Evolutionary conservation across 2,888 invertebrate genomes (phyloP).

Genomic region (Tridacna crocea): DNA sequence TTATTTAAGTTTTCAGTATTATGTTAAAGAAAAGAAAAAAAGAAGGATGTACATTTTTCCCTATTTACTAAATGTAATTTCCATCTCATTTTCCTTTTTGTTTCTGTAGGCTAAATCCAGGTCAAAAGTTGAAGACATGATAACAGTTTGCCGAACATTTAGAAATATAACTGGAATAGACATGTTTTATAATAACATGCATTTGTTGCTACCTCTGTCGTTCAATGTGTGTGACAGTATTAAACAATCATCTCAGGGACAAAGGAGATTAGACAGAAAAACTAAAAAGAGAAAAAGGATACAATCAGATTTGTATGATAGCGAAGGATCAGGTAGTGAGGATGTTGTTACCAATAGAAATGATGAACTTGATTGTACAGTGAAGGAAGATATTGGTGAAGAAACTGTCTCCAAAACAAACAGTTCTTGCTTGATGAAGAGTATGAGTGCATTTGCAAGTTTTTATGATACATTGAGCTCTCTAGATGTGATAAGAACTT

Average conservation of each 20-base stretch:
- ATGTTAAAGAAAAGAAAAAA: no score
- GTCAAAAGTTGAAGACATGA: not conserved
- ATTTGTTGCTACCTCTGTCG: conserved; percentile 64
- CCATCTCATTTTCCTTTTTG: not conserved
- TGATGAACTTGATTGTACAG: not conserved
- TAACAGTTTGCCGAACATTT: conserved; percentile 5
- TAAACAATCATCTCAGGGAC: conserved; percentile 2
- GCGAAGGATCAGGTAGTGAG: conserved; percentile 73
- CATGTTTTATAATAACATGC: conserved; percentile 62
- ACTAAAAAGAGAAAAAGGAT: conserved; percentile 66
- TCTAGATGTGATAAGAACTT: conserved; percentile 56
- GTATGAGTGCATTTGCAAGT: conserved; percentile 59
- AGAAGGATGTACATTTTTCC: no score
- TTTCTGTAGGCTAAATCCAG: not conserved
- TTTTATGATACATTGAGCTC: conserved; percentile 69
- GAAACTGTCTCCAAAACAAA: conserved; percentile 1
- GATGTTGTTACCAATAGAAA: conserved; percentile 4
- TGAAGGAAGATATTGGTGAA: not conserved
- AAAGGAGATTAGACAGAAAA: not conserved
- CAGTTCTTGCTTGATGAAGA: conserved; percentile 18
- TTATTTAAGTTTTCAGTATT: no score
- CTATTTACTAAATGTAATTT: no score
- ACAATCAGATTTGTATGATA: conserved; percentile 69
- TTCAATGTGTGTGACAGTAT: conserved; percentile 42
- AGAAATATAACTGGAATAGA: conserved; percentile 28